Evolutionary conservation across 2,113 vertebrate genomes (phyloP), one percentile per base, ranked within the genome.

Genomic region (Bujurquina vittata): DNA sequence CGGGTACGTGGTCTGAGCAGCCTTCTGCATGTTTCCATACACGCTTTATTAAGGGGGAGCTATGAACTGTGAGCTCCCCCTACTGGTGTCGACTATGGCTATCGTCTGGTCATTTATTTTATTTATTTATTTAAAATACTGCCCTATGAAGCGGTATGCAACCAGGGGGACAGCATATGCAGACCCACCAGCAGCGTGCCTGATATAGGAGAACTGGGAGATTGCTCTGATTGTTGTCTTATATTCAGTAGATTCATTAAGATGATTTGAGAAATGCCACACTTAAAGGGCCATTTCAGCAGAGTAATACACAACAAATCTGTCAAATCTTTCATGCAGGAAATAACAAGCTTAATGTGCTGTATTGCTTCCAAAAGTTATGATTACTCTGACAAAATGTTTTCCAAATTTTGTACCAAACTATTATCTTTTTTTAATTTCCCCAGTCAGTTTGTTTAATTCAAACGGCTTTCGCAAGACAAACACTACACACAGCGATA

Each of bases 1-100:
- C 4, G n/a, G 74, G 80, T 62, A 22, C 74, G 81, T 67, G 79
- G 63, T 79, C 84, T 43, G 69, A 76, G 79, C 81, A 93, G 80
- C 75, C 74, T 81, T 80, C 63, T n/a, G 33, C 79, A 72, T 82
- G 67, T 22, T 11, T 12, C 33, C 55, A 54, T 35, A 3, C 23
- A 83, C 9, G 6, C 8, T 31, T 75, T 43, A 67, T 10, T 77
- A 31, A 3, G 40, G 75, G 11, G 57, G 14, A 92, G 89, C 43
- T 77, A 73, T 94, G 96, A 96, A 92, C 88, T 96, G 93, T 94
- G 95, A 96, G 96, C 96, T 94, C 97, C 98, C 97, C 96, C 97
- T 97, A 95, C 97, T 96, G 98, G 91, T 85, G 59, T 9, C 22
- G 46, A 4, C 23, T 20, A 55, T 62, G 58, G 62, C 67, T 67